Base-by-base conservation (phyloP, 2,113 vertebrate genomes). In the Barbus barbus region DNA sequence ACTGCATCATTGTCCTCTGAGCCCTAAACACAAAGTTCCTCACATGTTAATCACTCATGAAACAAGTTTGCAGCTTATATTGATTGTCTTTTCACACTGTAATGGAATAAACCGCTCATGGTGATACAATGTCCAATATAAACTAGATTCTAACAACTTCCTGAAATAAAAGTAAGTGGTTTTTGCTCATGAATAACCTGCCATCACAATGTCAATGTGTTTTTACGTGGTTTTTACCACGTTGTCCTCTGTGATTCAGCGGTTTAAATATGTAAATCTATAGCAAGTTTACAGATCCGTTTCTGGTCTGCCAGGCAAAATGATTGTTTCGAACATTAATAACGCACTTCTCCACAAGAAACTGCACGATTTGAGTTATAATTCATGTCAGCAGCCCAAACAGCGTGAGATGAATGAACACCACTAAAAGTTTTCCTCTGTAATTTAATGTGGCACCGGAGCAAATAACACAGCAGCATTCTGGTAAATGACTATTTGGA, bases 1-100 rank as follows among this genome's bases (percentile, higher is more conserved):
- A 95, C 58, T 0, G 93, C 93, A 0, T 93, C 90, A 13, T 89
- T 90, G 89, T 88, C 93, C 9, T 94, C 94, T 58, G 94, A 65
- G 61, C 69, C 92, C 94, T 95, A 83, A 81, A 80, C 9, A 60
- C 38, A 72, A 83, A 85, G 60, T 46, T 67, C 18, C 20, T 65
- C 36, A 46, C 24, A 65, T 67, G 38, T 65, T 48, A 75, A 26
- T 51, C 26, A 18, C 41, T 18, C 3, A 24, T 28, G 12, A 13
- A 44, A 13, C 67, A 72, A 5, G 36, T 41, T 41, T 72, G 36
- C n/a, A n/a, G n/a, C n/a, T n/a, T n/a, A n/a, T n/a, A n/a, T n/a
- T n/a, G n/a, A n/a, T n/a, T n/a, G n/a, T 31, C 31, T 31, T 31
- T 31, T 31, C 3, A 31, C 36, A 75, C 6, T 51, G 7, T 13